Evolutionary conservation across 2,888 invertebrate genomes (phyloP).

Genomic region (Dermolepida albohirtum): DNA sequence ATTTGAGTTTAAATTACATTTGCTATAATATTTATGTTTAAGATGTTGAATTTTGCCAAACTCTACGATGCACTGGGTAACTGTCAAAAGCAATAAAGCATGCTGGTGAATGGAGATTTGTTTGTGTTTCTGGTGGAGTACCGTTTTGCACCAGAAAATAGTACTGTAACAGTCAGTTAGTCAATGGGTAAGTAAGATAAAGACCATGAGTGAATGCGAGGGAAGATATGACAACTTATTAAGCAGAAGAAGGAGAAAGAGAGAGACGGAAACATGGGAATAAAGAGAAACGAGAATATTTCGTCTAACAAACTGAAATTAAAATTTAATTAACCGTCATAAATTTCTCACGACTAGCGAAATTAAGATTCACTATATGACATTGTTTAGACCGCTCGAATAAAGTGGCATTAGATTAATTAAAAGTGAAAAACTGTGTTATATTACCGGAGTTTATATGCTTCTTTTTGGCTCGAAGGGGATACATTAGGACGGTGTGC

Average conservation of each 20-base stretch:
- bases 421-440: slow-evolving; percentile 65
- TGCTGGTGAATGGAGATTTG: no score
- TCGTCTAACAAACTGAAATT: slow-evolving; percentile 59
- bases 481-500: slow-evolving; percentile 54
- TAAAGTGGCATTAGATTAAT: slow-evolving; percentile 65
- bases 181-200: no score
- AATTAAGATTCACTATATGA: slow-evolving; percentile 66
- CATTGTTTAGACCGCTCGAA: slow-evolving; percentile 63
- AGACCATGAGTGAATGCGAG: no score
- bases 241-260: slow-evolving; percentile 20
- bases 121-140: no score
- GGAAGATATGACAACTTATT: not conserved
- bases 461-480: slow-evolving; percentile 50
- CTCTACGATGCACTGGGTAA: no score
- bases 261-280: not conserved
- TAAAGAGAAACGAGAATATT: slow-evolving; percentile 8
- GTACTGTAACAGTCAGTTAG: no score
- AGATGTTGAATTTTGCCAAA: no score
- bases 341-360: slow-evolving; percentile 61
- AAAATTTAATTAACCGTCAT: slow-evolving; percentile 65
- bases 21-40: no score
- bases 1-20: no score
- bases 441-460: slow-evolving; percentile 56
- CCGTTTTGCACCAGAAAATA: no score
- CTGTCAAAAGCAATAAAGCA: no score